Evolutionary conservation across 2,113 vertebrate genomes (phyloP), one percentile per base, ranked within the genome.

Genomic region (Kryptolebias marmoratus): DNA sequence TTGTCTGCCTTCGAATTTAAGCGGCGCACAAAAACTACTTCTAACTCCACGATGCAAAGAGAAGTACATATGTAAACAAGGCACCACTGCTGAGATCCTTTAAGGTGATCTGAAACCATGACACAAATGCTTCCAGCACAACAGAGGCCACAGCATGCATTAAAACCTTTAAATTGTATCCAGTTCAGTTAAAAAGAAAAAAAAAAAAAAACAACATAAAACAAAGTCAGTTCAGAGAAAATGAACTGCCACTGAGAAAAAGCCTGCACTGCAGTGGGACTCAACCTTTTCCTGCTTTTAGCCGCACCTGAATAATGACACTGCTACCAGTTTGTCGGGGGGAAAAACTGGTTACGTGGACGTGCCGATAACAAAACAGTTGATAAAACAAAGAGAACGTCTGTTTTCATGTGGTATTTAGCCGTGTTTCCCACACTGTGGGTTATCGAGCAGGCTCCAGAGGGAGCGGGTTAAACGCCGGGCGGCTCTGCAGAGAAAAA

Each of bases 351-450:
- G 71, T 59, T 81, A 85, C 86, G 81, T 79, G 73, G 63, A 82
- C 77, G 85, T 70, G 81, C 70, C 65, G 76, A 88, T 86, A 87
- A 89, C 78, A 87, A 42, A 42, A 85, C 71, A 88, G 86, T 85
- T 89, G 83, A 90, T 90, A 84, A 92, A 91, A 88, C 83, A 87
- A 82, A 81, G 71, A 61, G 15, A 71, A 85, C 78, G 88, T 88
- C 74, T 84, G 80, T 88, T 91, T 92, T 88, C 85, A 87, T 90
- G 90, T 77, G 73, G 78, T 81, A 73, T 88, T 85, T 83, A 68
- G 79, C 66, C 44, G 62, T 75, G 75, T 79, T 85, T 84, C 78
- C 84, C 57, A 54, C 63, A 83, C 86, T 12, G 75, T 27, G 75
- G 90, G 83, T 88, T 87, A 90, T 83, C 57, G 61, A 85, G 80